Percentiles rank a stretch among this genome's conserved stretches.
Evolutionary conservation across 2,888 invertebrate species (phyloP).

Genomic region (Plagodis pulveraria): DNA sequence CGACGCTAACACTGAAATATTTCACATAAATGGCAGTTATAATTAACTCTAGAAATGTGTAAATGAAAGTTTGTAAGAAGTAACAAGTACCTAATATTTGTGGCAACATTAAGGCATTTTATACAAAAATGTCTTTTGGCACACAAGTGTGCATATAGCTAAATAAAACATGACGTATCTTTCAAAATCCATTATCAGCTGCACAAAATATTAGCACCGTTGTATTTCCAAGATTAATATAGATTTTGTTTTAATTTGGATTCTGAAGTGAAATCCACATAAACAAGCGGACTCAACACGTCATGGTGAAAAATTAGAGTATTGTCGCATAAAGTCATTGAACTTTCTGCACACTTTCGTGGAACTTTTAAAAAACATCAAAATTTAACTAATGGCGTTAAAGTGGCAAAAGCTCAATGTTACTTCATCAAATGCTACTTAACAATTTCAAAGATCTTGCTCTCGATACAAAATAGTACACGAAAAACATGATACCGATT

Average conservation of each 20-base stretch:
- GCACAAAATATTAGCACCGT: constrained; percentile 11
- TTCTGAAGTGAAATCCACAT: not conserved
- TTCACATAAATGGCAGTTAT: constrained; percentile 34
- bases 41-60: constrained; percentile 26
- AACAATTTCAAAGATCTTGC: constrained; percentile 34
- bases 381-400: constrained; percentile 15
- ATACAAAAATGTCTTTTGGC: constrained; percentile 5
- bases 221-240: constrained; percentile 5
- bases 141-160: constrained; percentile 1
- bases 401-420: constrained; percentile 23
- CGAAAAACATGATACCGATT: constrained; percentile 18
- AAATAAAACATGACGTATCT: constrained; percentile 1
- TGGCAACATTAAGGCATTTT: constrained; percentile 17
- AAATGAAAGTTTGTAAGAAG: constrained; percentile 5
- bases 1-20: constrained; percentile 26
- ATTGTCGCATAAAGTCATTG: constrained; percentile 7
- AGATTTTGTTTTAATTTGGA: not conserved
- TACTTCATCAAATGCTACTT: constrained; percentile 17
- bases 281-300: constrained; percentile 1
- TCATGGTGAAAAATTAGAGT: constrained; percentile 15
- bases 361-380: constrained; percentile 10
- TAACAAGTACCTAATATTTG: constrained; percentile 4
- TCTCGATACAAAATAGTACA: constrained; percentile 23
- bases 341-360: constrained; percentile 13
- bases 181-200: not conserved